These are phyloP conservation scores for Morus bassanus DNA, from an alignment of 2,797 vertebrate species.

Conservation along the genomic window DNA sequence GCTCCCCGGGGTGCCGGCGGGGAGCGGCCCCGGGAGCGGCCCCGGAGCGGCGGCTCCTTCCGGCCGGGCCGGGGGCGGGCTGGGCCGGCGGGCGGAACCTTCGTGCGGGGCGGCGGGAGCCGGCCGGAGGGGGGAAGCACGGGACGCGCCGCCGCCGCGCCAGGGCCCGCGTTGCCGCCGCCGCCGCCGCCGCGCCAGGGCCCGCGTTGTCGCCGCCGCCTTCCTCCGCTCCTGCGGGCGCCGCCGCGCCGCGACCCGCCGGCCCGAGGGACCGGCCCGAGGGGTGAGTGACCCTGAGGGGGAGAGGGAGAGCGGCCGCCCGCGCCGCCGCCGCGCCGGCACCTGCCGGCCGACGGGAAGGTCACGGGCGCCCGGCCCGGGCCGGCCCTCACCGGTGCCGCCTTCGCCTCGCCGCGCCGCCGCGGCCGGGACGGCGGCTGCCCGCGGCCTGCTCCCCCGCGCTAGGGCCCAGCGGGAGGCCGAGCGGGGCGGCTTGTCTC, in stretches of 20 bases:
- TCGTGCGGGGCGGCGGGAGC: not conserved
- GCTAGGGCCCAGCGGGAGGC: not conserved
- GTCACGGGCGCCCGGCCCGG: not conserved
- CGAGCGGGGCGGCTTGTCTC: not conserved
- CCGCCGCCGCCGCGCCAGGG: too few relatives aligned
- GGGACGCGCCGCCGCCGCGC: not conserved
- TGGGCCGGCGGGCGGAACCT: constrained; percentile 28
- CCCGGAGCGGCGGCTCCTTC: too few relatives aligned
- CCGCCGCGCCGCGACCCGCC: too few relatives aligned
- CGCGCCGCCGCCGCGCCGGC: not conserved
- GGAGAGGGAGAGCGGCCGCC: too few relatives aligned
- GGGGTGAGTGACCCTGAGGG: not conserved
- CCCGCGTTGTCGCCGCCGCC: too few relatives aligned
- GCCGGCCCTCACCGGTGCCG: not conserved
- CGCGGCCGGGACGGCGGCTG: not conserved
- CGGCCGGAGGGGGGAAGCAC: not conserved
- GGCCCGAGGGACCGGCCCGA: not conserved
- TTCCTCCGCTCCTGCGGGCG: too few relatives aligned
- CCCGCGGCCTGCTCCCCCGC: not conserved
- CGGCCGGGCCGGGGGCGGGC: too few relatives aligned
- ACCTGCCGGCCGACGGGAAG: not conserved
- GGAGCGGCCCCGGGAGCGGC: not conserved
- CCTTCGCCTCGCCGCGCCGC: not conserved
- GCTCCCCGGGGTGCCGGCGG: too few relatives aligned
- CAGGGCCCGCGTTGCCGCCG: not conserved